These are phyloP conservation scores for Paratrypauchen microcephalus DNA, from an alignment of 2,797 vertebrate genomes.

Conservation along the genomic window DNA sequence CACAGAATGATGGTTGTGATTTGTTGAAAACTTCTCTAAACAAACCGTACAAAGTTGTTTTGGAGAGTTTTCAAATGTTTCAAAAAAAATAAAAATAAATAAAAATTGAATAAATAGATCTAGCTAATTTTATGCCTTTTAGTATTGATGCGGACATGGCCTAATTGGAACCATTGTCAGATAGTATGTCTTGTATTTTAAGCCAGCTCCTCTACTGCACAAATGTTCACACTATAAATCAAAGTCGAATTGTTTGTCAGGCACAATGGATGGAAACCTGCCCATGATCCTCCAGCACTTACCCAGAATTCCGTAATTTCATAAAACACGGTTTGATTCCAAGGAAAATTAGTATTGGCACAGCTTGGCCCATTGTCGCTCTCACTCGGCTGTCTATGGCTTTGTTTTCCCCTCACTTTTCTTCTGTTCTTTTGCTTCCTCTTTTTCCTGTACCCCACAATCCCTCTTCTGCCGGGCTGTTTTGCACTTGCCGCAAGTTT, in stretches of 20 bases:
- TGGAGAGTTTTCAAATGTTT: neutral
- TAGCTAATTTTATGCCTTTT: neutral
- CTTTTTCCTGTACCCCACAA: slow-evolving; percentile 42
- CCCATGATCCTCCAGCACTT: slow-evolving; percentile 20
- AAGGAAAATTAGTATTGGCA: slow-evolving; percentile 52
- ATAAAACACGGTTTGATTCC: slow-evolving; percentile 26
- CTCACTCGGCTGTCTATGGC: slow-evolving; percentile 40
- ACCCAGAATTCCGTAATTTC: slow-evolving; percentile 30
- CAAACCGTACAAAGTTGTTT: neutral
- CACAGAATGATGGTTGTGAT: no score
- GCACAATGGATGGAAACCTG: slow-evolving; percentile 21
- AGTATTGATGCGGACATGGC: neutral
- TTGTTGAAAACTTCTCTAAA: no score
- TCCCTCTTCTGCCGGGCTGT: slow-evolving; percentile 33
- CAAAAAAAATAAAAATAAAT: neutral
- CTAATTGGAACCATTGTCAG: neutral
- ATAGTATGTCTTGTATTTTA: neutral
- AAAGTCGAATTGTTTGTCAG: slow-evolving; percentile 8
- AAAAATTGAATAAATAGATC: no score
- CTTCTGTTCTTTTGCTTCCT: slow-evolving; percentile 33
- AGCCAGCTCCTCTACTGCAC: neutral
- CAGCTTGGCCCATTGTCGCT: slow-evolving; percentile 34
- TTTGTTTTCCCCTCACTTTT: slow-evolving; percentile 31
- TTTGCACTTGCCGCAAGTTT: slow-evolving; percentile 40
- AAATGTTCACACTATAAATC: slow-evolving; percentile 5